Evolutionary conservation across 1,140 invertebrate genomes (phyloP).

Genomic region (Bombus difficillimus): DNA sequence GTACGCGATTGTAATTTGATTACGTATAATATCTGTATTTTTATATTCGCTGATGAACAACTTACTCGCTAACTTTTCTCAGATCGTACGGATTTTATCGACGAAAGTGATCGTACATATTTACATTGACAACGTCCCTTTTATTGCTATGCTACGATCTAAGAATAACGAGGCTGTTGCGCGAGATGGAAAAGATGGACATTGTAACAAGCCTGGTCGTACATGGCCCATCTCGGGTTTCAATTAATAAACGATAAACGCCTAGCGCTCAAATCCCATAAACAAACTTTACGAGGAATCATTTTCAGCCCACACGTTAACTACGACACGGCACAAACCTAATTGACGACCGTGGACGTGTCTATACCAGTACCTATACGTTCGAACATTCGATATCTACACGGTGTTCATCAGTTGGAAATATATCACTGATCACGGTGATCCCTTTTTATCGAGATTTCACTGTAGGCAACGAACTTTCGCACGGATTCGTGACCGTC

Average conservation of each 20-base stretch:
- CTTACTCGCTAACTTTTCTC: not conserved
- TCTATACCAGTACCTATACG: not conserved
- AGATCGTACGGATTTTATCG: not conserved
- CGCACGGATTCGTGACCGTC: not conserved
- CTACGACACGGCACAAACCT: not conserved
- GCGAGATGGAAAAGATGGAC: conserved; percentile 17
- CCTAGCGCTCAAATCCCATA: conserved; percentile 18
- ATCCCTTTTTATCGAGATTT: not conserved
- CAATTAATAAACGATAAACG: conserved; percentile 60
- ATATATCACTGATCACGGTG: conserved; percentile 18
- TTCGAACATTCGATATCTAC: not conserved
- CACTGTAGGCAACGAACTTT: not conserved
- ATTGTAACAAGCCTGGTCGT: conserved; percentile 25
- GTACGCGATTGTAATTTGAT: not conserved
- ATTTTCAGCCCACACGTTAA: conserved; percentile 41
- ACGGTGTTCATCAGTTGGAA: not conserved
- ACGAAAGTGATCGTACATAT: not conserved
- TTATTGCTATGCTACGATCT: not conserved
- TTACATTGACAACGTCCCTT: not conserved
- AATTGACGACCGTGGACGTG: conserved; percentile 17
- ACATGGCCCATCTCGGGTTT: conserved; percentile 24
- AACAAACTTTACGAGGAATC: conserved; percentile 56
- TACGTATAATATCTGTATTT: too few species aligned
- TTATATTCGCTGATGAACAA: not conserved
- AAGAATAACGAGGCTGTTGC: not conserved